phyloP scores from a whole-genome alignment of 2,113 vertebrate genomes.

The Macrotus californicus region DNA sequence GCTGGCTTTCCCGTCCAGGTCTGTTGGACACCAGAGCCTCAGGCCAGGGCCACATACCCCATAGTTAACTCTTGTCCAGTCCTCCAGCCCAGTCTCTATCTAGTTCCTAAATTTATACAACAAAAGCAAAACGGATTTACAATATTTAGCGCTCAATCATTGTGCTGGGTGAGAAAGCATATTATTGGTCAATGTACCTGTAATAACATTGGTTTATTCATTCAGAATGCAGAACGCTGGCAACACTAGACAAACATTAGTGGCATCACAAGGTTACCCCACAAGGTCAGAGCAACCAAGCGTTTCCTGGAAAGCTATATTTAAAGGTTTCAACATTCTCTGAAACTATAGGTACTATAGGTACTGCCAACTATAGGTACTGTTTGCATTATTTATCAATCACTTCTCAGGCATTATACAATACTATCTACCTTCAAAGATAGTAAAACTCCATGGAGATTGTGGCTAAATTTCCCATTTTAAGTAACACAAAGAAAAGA shows the following conservation, averaged over 20 bases:
- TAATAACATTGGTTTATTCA: not conserved
- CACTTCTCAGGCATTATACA: not conserved
- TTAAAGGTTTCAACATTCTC: not conserved
- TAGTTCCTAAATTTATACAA: not conserved
- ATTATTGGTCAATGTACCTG: not conserved
- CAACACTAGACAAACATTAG: not conserved
- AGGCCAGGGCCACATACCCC: not conserved
- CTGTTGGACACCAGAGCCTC: not conserved
- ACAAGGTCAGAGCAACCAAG: not conserved
- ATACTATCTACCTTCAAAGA: not conserved
- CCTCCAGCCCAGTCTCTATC: not conserved
- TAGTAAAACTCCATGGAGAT: not conserved
- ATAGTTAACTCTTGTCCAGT: not conserved
- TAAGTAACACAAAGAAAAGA: not conserved
- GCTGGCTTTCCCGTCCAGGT: not conserved
- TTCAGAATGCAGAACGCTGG: not conserved
- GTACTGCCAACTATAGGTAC: not conserved
- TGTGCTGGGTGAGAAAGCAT: not conserved
- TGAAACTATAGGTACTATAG: not conserved
- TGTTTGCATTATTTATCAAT: not conserved
- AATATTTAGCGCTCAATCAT: not conserved
- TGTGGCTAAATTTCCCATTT: not conserved
- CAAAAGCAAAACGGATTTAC: not conserved
- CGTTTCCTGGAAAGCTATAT: not conserved
- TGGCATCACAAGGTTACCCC: not conserved